Evolutionary conservation across 2,113 vertebrate species (phyloP), one percentile per base, ranked within the genome.

Genomic region (Mobula hypostoma): DNA sequence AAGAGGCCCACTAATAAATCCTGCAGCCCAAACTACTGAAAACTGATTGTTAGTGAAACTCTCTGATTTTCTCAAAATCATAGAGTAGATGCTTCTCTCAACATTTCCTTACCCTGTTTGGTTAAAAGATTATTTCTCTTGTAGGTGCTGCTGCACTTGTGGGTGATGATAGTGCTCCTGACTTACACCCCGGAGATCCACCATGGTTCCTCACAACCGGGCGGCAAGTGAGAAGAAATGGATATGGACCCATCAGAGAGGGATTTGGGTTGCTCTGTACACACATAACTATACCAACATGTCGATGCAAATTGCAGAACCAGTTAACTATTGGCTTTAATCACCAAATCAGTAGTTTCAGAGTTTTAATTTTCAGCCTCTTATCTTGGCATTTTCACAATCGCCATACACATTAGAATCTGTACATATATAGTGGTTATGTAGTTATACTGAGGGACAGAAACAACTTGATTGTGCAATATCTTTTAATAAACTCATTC

Each of bases 101-200:
- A 11, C 58, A 61, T 80, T 36, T 83, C 2, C 56, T 29, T 24
- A 14, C 21, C 27, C 9, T 32, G 17, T 92, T 80, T 79, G n/a
- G 58, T 29, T 63, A 14, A 74, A 93, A 56, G 8, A 61, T 94
- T 63, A 63, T 66, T 61, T 90, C 29, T 12, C 72, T 48, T 94
- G 6, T 94, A 99, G 99, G 98, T 97, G 0, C 95, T 98, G 29
- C 97, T 99, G 94, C 99, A 99, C 94, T 96, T 99, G 87, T 99
- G 99, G 99, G 99, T 99, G 94, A 99, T 99, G 99, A 96, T 99
- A 92, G 99, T 99, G 61, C 97, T 99, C 4, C 96, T 99, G 95
- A 99, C 99, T 0, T 99, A 99, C 93, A 98, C 98, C 27, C 99
- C 99, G 94, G 98, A 99, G 96, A 99, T 99, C 97, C 99, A 99